These are phyloP conservation scores for Papilio aristodemus DNA, from an alignment of 1,140 invertebrate genomes.

Conservation along the genomic window DNA sequence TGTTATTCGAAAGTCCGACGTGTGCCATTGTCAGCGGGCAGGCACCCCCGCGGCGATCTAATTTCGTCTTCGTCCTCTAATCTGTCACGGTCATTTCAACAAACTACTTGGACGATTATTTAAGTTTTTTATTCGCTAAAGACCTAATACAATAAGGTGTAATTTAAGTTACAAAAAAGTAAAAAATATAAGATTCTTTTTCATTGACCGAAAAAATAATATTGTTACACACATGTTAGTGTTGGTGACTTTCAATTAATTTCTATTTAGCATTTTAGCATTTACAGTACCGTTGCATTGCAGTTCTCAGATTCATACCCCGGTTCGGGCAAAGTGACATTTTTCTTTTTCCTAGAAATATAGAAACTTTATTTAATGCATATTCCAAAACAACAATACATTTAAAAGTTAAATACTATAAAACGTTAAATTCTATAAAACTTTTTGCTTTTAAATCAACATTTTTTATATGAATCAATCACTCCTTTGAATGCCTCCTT, in stretches of 20 bases:
- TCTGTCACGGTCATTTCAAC: constrained; percentile 32
- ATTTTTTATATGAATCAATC: constrained; percentile 5
- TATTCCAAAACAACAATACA: background rate
- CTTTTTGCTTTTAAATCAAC: constrained; percentile 4
- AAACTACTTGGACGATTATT: constrained; percentile 21
- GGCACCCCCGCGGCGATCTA: constrained; percentile 59
- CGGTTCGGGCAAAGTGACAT: too few species aligned
- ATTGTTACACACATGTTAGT: too few species aligned
- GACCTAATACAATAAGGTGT: too few species aligned
- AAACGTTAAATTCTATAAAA: background rate
- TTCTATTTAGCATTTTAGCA: too few species aligned
- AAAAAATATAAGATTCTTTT: too few species aligned
- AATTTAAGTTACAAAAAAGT: too few species aligned
- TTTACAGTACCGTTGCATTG: too few species aligned
- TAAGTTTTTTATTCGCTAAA: constrained; percentile 1
- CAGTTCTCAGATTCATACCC: too few species aligned
- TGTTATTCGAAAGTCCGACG: constrained; percentile 44
- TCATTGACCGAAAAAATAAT: too few species aligned
- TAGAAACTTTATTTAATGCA: background rate
- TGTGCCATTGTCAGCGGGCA: constrained; percentile 55
- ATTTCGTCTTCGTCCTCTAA: constrained; percentile 42
- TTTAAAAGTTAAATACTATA: background rate
- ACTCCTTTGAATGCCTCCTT: constrained; percentile 5
- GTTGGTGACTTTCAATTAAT: too few species aligned
- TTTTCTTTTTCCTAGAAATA: background rate